Evolutionary conservation across 2,797 vertebrate genomes (phyloP).

Genomic region (Myotis pilosus): DNA sequence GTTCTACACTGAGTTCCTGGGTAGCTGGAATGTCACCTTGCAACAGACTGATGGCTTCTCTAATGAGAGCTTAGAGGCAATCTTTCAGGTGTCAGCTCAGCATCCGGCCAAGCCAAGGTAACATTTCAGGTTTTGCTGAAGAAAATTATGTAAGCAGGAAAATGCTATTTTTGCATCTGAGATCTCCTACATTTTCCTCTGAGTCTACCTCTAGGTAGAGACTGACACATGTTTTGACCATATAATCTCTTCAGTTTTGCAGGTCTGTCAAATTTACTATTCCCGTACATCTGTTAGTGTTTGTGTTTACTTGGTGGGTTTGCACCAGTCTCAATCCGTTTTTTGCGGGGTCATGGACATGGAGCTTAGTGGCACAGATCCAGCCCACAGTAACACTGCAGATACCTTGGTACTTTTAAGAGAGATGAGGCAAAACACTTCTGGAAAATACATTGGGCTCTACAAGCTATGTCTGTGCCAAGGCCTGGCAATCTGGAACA

Average conservation of each 20-base stretch:
- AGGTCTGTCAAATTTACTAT: neutral
- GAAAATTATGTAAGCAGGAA: conserved; percentile 14
- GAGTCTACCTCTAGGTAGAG: conserved; percentile 8
- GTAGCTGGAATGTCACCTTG: conserved; percentile 16
- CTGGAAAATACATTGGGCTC: neutral
- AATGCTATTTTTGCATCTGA: neutral
- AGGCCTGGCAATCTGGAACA: neutral
- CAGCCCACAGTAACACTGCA: neutral
- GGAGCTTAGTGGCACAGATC: neutral
- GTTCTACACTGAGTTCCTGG: neutral
- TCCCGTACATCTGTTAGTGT: neutral
- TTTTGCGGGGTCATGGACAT: neutral
- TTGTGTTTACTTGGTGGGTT: neutral
- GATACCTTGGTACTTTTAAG: neutral
- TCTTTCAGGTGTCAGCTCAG: conserved; percentile 39
- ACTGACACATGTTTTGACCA: neutral
- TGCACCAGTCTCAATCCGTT: neutral
- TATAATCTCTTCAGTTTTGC: neutral
- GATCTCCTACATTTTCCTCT: neutral
- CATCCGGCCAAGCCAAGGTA: neutral
- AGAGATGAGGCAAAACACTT: neutral
- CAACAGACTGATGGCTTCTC: neutral
- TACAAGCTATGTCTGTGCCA: neutral
- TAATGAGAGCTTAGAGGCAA: conserved; percentile 45
- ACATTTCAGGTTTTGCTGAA: conserved; percentile 16